phyloP scores from a whole-genome alignment of 2,113 vertebrate genomes.

The Lynx canadensis region DNA sequence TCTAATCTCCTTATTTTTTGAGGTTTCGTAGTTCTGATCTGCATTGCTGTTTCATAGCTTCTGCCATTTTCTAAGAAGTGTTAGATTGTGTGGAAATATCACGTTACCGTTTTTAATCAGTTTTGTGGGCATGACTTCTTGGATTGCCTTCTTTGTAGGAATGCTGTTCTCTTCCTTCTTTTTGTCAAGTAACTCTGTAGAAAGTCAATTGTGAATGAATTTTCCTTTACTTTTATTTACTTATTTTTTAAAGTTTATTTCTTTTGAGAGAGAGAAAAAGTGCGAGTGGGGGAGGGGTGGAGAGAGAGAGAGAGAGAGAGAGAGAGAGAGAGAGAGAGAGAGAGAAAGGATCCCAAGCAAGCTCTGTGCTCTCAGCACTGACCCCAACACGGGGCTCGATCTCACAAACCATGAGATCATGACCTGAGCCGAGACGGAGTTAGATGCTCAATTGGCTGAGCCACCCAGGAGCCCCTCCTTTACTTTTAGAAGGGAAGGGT shows the following conservation, averaged over 20 bases:
- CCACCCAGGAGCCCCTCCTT: background rate
- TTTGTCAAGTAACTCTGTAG: background rate
- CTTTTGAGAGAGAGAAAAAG: too few species aligned
- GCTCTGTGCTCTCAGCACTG: too few species aligned
- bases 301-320: too few species aligned
- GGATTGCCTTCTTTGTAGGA: background rate
- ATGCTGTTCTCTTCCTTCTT: background rate
- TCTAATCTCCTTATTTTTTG: background rate
- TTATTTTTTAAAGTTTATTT: too few species aligned
- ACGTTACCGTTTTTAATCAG: background rate
- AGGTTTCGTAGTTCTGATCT: constrained; percentile 2
- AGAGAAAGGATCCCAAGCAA: too few species aligned
- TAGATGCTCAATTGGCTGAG: too few species aligned
- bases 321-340: too few species aligned
- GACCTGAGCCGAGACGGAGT: too few species aligned
- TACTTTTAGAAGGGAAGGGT: background rate
- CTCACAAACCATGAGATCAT: too few species aligned
- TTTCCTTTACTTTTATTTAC: background rate
- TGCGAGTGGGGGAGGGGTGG: too few species aligned
- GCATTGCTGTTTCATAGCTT: background rate
- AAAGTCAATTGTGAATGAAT: background rate
- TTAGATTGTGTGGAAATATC: background rate
- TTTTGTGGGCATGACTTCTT: background rate
- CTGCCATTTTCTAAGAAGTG: background rate
- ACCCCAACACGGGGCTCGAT: too few species aligned